Percentiles rank a stretch among this genome's conserved stretches.
Evolutionary conservation across 2,797 vertebrate genomes (phyloP).

Genomic region (Myoxocephalus aenaeus): DNA sequence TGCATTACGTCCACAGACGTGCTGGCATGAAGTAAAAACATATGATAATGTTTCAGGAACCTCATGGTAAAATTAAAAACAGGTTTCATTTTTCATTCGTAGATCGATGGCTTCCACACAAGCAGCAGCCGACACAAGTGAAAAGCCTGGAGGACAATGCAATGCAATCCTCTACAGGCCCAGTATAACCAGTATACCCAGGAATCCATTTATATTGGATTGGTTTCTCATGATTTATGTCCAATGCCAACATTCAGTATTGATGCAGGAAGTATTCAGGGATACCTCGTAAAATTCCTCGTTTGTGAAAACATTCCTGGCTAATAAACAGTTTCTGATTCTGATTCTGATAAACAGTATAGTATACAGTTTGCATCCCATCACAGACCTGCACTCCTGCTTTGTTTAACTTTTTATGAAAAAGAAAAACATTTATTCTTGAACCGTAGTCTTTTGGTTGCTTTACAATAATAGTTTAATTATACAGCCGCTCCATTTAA

Average conservation of each 20-base stretch:
- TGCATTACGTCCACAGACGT: constrained; percentile 7
- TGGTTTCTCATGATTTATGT: neutral
- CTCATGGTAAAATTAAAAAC: no score
- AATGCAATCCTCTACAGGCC: neutral
- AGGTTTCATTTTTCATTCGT: no score
- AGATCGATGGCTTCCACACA: constrained; percentile 26
- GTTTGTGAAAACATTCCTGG: no score
- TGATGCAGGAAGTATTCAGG: neutral
- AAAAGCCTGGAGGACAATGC: neutral
- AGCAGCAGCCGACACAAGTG: neutral
- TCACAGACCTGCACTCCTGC: neutral
- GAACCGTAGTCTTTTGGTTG: neutral
- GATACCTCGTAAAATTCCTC: no score
- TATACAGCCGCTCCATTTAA: neutral
- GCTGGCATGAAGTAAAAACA: neutral
- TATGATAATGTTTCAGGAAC: constrained; percentile 23
- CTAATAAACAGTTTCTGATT: no score
- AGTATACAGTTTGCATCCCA: neutral
- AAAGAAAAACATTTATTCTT: no score
- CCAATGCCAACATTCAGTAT: neutral
- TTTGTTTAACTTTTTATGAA: no score
- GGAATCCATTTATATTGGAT: neutral
- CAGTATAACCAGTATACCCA: neutral
- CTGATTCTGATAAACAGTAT: no score
- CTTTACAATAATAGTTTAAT: neutral